Percentiles rank a stretch among this genome's conserved stretches.
Evolutionary conservation across 2,113 vertebrate genomes (phyloP).

Genomic region (Strix uralensis): DNA sequence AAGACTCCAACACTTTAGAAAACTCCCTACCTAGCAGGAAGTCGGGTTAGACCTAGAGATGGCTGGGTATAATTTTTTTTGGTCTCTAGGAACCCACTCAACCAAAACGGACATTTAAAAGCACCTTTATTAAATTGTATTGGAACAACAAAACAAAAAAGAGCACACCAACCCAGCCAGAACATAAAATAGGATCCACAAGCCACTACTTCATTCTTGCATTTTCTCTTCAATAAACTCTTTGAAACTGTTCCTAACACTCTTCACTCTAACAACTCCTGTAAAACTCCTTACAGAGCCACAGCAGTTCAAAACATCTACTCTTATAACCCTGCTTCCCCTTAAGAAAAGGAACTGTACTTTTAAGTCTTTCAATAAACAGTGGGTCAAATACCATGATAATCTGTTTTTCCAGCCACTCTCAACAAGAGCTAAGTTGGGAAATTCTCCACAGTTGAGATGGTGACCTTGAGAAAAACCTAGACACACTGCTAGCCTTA

Average conservation of each 20-base stretch:
- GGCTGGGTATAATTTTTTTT: neutral
- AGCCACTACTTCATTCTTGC: neutral
- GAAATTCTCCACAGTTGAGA: neutral
- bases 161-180: neutral
- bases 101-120: neutral
- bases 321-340: neutral
- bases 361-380: neutral
- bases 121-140: neutral
- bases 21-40: neutral
- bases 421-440: neutral
- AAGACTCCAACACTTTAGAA: neutral
- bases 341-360: neutral
- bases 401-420: neutral
- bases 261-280: neutral
- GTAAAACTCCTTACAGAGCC: neutral
- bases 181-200: neutral
- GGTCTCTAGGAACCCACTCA: neutral
- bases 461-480: neutral
- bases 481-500: neutral
- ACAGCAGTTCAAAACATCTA: neutral
- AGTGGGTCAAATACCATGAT: neutral
- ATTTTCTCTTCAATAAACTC: neutral
- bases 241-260: neutral
- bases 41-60: neutral
- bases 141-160: neutral